These are phyloP conservation scores for Nannoperca australis DNA, from an alignment of 2,797 vertebrate genomes.

Conservation along the genomic window DNA sequence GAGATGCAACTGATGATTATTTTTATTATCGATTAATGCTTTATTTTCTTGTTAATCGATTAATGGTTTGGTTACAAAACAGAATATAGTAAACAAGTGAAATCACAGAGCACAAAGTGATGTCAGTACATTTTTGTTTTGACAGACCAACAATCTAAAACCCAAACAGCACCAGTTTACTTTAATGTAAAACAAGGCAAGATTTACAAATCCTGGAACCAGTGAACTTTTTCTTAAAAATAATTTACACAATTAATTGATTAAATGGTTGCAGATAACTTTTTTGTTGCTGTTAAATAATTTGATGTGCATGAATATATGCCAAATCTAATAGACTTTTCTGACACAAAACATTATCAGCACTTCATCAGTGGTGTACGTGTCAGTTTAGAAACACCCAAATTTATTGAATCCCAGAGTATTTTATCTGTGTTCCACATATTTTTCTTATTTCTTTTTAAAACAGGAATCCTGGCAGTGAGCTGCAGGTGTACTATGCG, in stretches of 20 bases:
- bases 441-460: slow-evolving; percentile 1
- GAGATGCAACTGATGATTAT: background rate
- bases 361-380: background rate
- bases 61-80: background rate
- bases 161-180: background rate
- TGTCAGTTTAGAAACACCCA: background rate
- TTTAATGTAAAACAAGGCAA: background rate
- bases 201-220: background rate
- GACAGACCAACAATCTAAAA: background rate
- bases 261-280: background rate
- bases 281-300: background rate
- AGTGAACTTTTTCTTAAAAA: background rate
- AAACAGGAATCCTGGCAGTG: slow-evolving; percentile 88
- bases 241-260: background rate
- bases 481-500: slow-evolving; percentile 95
- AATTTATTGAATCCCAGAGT: background rate
- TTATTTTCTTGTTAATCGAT: no score
- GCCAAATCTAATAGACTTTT: background rate
- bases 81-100: background rate
- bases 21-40: no score
- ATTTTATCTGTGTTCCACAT: background rate
- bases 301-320: background rate
- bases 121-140: background rate
- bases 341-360: background rate
- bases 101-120: background rate